Evolutionary conservation across 2,888 invertebrate species (phyloP), one percentile per base, ranked within the genome.

Genomic region (Phortica okadai): DNA sequence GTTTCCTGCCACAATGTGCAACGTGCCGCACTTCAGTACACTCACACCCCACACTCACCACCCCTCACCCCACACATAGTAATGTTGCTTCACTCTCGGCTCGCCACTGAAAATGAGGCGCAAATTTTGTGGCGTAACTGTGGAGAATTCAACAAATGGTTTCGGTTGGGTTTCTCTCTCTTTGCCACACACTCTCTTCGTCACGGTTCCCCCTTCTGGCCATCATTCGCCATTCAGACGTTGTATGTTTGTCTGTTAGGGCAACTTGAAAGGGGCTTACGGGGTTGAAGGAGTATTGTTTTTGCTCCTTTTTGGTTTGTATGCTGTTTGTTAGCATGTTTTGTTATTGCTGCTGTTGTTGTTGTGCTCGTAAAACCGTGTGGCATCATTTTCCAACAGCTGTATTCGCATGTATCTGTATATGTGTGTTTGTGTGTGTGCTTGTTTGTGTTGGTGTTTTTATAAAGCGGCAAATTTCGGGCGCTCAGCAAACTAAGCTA

Each of bases 141-240:
- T 42, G 70, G 62, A 80, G 69, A 89, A 86, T 82, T 89, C 88
- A 88, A 89, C 89, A 88, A 87, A 87, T 87, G 89, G 88, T 86
- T 87, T 84, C 80, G 42, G 66, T 42, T 82, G 79, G 76, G 77
- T 78, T 82, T 33, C 33, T 33, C 33, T 33, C 33, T 76, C 14
- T 11, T 42, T 25, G 42, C 50, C 50, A 14, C 50, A 50, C 8
- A 21, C 21, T 21, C 21, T 21, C 21, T 21, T 33, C 33, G 33
- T 33, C 50, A 50, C 50, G 44, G 69, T 64, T 16, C 64, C 6
- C 11, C 72, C 73, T 54, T 80, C 75, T 42, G 45, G 33, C 66
- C 25, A 66, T 69, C 78, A 58, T 16, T 42, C 7, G 50, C 83
- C 86, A 78, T 77, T 79, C 84, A 50, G 14, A 50, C 50, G 14